A percentile compares a stretch with the other conserved stretches of the same genome.
Evolutionary conservation across 2,888 invertebrate species (phyloP).

Genomic region (Lissocephala sabroskyi): DNA sequence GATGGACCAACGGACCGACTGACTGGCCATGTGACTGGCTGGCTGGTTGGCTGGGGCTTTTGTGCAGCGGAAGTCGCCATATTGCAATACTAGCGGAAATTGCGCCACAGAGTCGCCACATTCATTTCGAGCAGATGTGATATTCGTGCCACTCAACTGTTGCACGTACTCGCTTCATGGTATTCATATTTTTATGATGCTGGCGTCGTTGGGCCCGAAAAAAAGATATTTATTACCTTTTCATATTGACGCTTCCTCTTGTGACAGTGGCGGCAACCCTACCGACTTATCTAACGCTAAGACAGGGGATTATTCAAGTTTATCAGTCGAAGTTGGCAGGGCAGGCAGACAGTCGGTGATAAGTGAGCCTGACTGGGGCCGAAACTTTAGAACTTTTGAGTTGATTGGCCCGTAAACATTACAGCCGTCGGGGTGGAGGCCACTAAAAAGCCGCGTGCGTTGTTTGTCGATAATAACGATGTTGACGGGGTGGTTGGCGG

Average conservation of each 20-base stretch:
- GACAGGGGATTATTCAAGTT: constrained; percentile 50
- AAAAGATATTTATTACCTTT: background rate
- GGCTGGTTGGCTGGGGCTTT: constrained; percentile 11
- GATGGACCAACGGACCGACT: background rate
- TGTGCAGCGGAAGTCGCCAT: constrained; percentile 53
- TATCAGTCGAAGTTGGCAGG: constrained; percentile 24
- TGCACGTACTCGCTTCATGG: background rate
- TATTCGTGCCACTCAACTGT: no score
- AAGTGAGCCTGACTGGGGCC: no score
- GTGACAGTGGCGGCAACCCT: background rate
- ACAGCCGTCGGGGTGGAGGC: constrained; percentile 8
- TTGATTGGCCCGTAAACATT: no score
- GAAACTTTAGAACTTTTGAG: no score
- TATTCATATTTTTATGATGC: no score
- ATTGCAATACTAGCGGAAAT: constrained; percentile 59
- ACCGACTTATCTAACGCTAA: background rate
- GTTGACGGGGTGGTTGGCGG: no score
- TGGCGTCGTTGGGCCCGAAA: background rate
- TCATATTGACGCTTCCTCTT: background rate
- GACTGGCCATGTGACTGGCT: background rate
- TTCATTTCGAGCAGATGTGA: no score
- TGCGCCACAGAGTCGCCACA: no score
- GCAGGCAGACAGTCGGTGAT: no score
- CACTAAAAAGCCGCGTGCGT: constrained; percentile 33
- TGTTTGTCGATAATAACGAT: no score